These are phyloP conservation scores for Poeciliopsis occidentalis DNA, from an alignment of 2,113 vertebrate species.

Conservation along the genomic window DNA sequence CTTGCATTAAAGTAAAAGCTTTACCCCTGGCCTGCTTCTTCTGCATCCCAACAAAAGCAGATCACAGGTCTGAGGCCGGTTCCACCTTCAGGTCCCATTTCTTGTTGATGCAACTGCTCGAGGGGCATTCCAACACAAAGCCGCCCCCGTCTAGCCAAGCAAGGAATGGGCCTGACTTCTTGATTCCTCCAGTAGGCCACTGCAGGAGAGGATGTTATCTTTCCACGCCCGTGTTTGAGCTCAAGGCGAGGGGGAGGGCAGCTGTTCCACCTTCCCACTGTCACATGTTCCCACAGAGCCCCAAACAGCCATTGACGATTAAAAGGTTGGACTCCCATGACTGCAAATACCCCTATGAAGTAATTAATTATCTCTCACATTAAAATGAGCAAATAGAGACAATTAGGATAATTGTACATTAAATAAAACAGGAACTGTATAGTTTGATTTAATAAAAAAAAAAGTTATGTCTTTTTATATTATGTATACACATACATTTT, in stretches of 20 bases:
- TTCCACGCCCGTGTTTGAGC: constrained; percentile 60
- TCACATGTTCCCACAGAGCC: constrained; percentile 39
- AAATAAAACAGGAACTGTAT: background rate
- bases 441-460: background rate
- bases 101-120: constrained; percentile 77
- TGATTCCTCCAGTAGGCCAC: constrained; percentile 59
- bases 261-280: constrained; percentile 50
- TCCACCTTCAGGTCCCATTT: constrained; percentile 39
- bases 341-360: background rate
- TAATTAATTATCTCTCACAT: background rate
- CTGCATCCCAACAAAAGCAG: background rate
- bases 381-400: background rate
- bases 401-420: background rate
- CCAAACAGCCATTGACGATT: constrained; percentile 5
- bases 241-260: constrained; percentile 47
- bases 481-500: background rate
- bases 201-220: constrained; percentile 72
- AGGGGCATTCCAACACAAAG: constrained; percentile 73
- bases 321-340: background rate
- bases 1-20: background rate
- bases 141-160: constrained; percentile 55
- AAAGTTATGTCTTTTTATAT: background rate
- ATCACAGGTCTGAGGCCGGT: constrained; percentile 31
- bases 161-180: constrained; percentile 40
- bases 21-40: background rate